Base-by-base conservation (phyloP, 2,113 vertebrate genomes). In the Amphiprion percula region DNA sequence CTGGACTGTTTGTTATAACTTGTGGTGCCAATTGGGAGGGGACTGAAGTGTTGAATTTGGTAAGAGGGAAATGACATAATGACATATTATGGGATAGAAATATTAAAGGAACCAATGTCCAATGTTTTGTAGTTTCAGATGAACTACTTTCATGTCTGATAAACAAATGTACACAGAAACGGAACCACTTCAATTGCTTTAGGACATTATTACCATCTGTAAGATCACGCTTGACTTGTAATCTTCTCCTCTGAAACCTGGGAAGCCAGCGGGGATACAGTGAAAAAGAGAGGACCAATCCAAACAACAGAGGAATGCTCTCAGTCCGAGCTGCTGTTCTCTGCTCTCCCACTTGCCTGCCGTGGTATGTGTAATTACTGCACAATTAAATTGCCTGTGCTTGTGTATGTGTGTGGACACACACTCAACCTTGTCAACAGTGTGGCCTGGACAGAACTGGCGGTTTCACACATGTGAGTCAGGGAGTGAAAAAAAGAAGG, bases 331-430 rank as follows among this genome's bases (percentile, higher is more conserved):
- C 77, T 60, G 44, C 82, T 70, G 61, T 60, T 68, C 72, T 82
- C 70, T 12, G 24, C 77, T 86, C 84, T 90, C 79, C 80, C 88
- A 87, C 86, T 88, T 78, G 85, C 79, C 84, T 83, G 68, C 83
- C 37, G 26, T 80, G 84, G 87, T 86, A 87, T 89, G 90, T 79
- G 87, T 89, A 93, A 90, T 91, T 91, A 90, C 91, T 67, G 67
- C 74, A 65, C 80, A 93, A 90, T 91, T 93, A 88, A 90, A 88
- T 86, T 85, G 86, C 83, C 63, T 92, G 79, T 83, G 79, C 65
- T 52, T 71, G 77, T 81, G 70, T 79, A 50, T 78, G 44, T 61
- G 65, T 55, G 84, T 62, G 68, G 54, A 54, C 75, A 46, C 78
- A 81, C 79, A 53, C 55, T 77, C 76, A 79, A 69, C 72, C 73